phyloP scores from a whole-genome alignment of 2,113 vertebrate genomes.

The Electrona antarctica region DNA sequence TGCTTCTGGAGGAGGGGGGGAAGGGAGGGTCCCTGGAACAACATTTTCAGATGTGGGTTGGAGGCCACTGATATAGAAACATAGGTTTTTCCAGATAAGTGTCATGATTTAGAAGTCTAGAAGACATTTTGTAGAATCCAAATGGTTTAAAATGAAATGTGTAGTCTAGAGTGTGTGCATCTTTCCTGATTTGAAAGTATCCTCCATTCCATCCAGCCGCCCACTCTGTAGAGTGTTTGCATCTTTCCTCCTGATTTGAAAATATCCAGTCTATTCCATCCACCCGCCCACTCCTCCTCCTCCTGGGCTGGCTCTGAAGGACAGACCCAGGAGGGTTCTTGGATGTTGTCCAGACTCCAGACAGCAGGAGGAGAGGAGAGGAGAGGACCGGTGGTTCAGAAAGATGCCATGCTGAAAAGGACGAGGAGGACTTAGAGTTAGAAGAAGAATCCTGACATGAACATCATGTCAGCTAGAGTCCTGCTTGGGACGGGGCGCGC shows the following conservation, averaged over 20 bases:
- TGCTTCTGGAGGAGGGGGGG: background rate
- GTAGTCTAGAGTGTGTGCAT: slow-evolving; percentile 3
- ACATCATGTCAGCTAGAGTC: slow-evolving; percentile 58
- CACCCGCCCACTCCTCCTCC: slow-evolving; percentile 7
- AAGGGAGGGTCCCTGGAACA: background rate
- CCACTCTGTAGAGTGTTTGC: too few relatives aligned
- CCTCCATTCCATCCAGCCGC: too few relatives aligned
- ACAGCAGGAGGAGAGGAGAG: slow-evolving; percentile 23
- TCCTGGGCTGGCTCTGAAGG: slow-evolving; percentile 8
- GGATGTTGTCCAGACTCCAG: slow-evolving; percentile 51
- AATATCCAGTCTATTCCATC: too few relatives aligned
- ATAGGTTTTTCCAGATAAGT: background rate
- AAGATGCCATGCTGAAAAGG: too few relatives aligned
- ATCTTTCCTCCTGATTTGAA: too few relatives aligned
- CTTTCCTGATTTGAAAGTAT: background rate
- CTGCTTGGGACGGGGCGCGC: slow-evolving; percentile 64
- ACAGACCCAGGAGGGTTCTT: slow-evolving; percentile 37
- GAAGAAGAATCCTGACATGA: slow-evolving; percentile 43
- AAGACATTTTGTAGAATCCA: too few relatives aligned
- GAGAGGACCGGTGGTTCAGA: background rate
- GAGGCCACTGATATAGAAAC: background rate
- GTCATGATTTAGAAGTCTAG: too few relatives aligned
- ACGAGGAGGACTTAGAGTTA: background rate
- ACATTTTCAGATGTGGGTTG: slow-evolving; percentile 38
- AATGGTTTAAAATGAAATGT: too few relatives aligned